Evolutionary conservation across 92 coral and sea anemone genomes (phyloP).

Genomic region (Parazoanthus swiftii): DNA sequence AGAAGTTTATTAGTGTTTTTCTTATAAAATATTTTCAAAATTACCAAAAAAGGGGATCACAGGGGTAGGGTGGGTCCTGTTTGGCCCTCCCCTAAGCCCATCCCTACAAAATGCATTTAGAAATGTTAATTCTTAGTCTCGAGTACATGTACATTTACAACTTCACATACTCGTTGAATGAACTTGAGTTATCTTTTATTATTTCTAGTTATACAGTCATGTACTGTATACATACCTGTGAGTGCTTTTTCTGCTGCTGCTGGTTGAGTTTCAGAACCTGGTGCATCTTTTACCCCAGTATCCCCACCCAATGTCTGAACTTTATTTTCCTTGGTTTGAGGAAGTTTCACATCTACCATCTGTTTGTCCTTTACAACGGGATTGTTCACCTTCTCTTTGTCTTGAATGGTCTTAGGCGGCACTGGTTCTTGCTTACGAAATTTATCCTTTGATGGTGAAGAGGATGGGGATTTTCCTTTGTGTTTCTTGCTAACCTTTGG

Average conservation of each 20-base stretch:
- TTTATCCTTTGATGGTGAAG: constrained; percentile 38
- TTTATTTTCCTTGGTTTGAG: background rate
- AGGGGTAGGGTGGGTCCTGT: too few species aligned
- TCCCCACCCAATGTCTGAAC: background rate
- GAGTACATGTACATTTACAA: too few species aligned
- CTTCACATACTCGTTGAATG: too few species aligned
- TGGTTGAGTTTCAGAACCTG: background rate
- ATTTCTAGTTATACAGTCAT: too few species aligned
- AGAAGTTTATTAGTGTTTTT: too few species aligned
- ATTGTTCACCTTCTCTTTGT: background rate
- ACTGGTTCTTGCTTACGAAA: constrained; percentile 18
- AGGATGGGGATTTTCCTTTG: constrained; percentile 22
- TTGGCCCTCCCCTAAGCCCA: too few species aligned
- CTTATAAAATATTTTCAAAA: too few species aligned
- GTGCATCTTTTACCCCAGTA: background rate
- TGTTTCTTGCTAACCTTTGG: constrained; percentile 33
- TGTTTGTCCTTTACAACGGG: background rate
- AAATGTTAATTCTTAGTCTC: too few species aligned
- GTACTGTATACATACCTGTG: background rate
- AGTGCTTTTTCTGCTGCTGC: background rate
- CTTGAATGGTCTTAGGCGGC: background rate
- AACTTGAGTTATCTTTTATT: too few species aligned
- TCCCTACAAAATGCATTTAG: too few species aligned
- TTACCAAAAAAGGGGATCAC: too few species aligned
- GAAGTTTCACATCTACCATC: background rate